phyloP scores from a whole-genome alignment of 2,113 vertebrate species.

The Takifugu flavidus region DNA sequence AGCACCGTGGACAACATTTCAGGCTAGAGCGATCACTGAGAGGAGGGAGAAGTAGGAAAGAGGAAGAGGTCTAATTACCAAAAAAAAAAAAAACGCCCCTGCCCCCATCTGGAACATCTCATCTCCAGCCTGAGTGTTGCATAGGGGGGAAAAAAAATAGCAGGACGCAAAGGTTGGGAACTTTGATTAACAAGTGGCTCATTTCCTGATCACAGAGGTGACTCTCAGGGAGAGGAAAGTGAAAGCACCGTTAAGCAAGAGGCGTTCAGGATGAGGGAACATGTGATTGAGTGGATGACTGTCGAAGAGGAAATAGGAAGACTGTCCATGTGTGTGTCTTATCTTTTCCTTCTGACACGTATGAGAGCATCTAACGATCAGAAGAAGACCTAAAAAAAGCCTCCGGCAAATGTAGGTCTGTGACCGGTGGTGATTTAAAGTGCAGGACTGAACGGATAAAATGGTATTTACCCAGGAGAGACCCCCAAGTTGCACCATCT shows the following conservation, averaged over 20 bases:
- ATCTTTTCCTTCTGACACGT: slow-evolving; percentile 62
- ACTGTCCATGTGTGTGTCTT: slow-evolving; percentile 70
- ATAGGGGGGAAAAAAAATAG: slow-evolving; percentile 44
- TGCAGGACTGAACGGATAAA: slow-evolving; percentile 54
- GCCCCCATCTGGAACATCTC: slow-evolving; percentile 31
- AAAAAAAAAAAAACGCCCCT: slow-evolving; percentile 18
- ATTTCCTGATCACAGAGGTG: slow-evolving; percentile 72
- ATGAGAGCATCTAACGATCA: slow-evolving; percentile 9
- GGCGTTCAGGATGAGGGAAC: slow-evolving; percentile 80
- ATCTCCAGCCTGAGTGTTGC: slow-evolving; percentile 54
- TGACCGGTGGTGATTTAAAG: slow-evolving; percentile 16
- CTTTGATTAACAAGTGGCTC: slow-evolving; percentile 72
- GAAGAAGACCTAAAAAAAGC: slow-evolving; percentile 4
- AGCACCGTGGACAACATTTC: slow-evolving; percentile 66
- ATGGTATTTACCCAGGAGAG: slow-evolving; percentile 80
- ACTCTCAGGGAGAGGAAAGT: slow-evolving; percentile 65
- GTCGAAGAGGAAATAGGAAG: slow-evolving; percentile 84
- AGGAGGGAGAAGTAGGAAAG: slow-evolving; percentile 71
- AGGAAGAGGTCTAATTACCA: slow-evolving; percentile 69
- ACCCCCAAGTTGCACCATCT: slow-evolving; percentile 80
- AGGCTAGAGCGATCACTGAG: slow-evolving; percentile 72
- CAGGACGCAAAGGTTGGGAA: slow-evolving; percentile 36
- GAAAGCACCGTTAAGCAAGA: slow-evolving; percentile 80
- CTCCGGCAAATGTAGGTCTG: not conserved
- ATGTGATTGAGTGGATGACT: slow-evolving; percentile 84